Percentiles rank a stretch among this genome's conserved stretches.
Conservation (phyloP, 1,140 invertebrate genomes). For the Drosophila virilis region DNA sequence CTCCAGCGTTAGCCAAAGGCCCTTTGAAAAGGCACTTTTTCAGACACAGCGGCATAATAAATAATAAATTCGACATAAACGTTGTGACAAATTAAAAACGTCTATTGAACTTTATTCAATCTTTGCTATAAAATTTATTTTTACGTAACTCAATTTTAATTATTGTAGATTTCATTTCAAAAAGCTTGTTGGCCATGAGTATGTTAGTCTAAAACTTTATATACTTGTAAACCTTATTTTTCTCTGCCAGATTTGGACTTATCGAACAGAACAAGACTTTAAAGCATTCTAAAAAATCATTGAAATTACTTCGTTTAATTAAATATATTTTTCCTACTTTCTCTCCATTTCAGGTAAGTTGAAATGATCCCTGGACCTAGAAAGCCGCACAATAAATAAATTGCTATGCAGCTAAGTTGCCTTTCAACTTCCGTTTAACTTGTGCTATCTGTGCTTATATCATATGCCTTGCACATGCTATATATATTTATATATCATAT, state of each 20-base stretch:
- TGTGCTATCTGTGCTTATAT: neutral
- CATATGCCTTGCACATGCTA: neutral
- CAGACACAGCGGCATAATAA: slow-evolving; percentile 1
- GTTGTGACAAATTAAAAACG: neutral
- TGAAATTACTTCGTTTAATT: too few species aligned
- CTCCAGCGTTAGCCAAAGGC: slow-evolving; percentile 4
- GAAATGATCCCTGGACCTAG: neutral
- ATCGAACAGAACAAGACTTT: too few species aligned
- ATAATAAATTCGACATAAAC: neutral
- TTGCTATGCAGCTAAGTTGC: slow-evolving; percentile 9
- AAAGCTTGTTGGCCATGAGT: too few species aligned
- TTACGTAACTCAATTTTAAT: neutral
- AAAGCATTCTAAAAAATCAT: too few species aligned
- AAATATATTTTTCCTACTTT: too few species aligned
- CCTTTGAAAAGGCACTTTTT: too few species aligned
- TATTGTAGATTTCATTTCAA: neutral
- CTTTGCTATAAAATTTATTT: too few species aligned
- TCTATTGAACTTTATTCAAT: neutral
- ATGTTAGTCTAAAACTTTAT: too few species aligned
- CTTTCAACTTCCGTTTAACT: slow-evolving; percentile 6
- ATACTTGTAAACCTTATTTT: too few species aligned
- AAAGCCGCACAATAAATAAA: neutral
- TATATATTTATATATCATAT: slow-evolving; percentile 10
- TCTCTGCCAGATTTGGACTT: too few species aligned
- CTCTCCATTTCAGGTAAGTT: slow-evolving; percentile 64